Conservation (phyloP, 2,113 vertebrate genomes). For the Deroptyus accipitrinus region DNA sequence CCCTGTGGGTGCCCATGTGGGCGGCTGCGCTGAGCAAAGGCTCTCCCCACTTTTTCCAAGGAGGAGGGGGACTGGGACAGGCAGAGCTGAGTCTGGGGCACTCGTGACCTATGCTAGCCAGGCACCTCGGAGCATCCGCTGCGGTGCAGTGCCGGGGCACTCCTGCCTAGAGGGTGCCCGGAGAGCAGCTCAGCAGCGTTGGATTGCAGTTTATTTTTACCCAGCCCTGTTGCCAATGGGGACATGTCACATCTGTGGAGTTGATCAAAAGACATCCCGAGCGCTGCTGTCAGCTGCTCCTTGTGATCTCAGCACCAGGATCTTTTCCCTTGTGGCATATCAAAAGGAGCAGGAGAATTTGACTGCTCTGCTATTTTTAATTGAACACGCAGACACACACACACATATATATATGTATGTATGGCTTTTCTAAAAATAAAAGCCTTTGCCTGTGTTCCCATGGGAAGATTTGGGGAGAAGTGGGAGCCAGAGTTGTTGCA, state of each 20-base stretch:
- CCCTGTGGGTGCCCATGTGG: fast-evolving
- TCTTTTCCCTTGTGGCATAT: constrained; percentile 70
- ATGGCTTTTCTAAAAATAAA: constrained; percentile 66
- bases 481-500: constrained; percentile 10
- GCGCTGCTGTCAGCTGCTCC: constrained; percentile 66
- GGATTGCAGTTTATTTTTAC: constrained; percentile 69
- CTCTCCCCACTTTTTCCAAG: fast-evolving
- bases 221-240: constrained; percentile 47
- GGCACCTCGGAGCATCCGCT: not conserved
- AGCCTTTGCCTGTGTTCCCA: constrained; percentile 56
- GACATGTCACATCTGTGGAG: constrained; percentile 67
- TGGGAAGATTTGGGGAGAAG: constrained; percentile 53
- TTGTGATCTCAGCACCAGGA: constrained; percentile 66
- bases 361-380: constrained; percentile 66
- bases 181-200: constrained; percentile 3
- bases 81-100: not conserved
- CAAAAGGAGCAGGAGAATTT: constrained; percentile 65
- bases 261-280: constrained; percentile 67
- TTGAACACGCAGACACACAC: constrained; percentile 3
- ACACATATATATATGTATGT: constrained; percentile 39
- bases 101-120: not conserved
- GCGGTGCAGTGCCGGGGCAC: not conserved
- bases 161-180: not conserved
- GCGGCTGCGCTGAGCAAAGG: fast-evolving
- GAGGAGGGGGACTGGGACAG: fast-evolving